Conservation (phyloP, 2,888 invertebrate genomes). For the Apantesis nais region DNA sequence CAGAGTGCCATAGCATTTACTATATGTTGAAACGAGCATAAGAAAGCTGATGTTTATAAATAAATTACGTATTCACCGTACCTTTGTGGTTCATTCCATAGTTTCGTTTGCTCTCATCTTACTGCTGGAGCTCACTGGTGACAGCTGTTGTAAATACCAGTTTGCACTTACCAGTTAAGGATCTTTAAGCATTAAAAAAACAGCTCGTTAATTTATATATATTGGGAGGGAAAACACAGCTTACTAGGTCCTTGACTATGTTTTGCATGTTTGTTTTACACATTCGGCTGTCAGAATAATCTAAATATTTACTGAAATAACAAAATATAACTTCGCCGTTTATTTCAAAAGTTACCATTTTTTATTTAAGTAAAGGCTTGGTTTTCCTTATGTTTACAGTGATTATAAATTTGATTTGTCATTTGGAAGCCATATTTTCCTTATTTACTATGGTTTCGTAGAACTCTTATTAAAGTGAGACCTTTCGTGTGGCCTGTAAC, state of each 20-base stretch:
- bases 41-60: not conserved
- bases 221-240: not conserved
- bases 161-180: not conserved
- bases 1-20: not conserved
- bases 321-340: conserved; percentile 14
- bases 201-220: not conserved
- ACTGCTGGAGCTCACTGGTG: not conserved
- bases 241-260: not conserved
- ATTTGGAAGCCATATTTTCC: conserved; percentile 37
- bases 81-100: not conserved
- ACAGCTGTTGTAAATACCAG: not conserved
- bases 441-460: conserved; percentile 38
- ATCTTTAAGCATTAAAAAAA: not conserved
- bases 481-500: conserved; percentile 28
- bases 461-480: conserved; percentile 23
- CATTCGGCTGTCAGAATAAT: not conserved
- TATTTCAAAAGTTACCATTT: conserved; percentile 11
- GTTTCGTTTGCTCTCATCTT: not conserved
- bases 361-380: conserved; percentile 11
- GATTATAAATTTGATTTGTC: conserved; percentile 43
- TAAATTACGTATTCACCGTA: not conserved
- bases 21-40: not conserved
- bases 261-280: not conserved
- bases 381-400: conserved; percentile 33
- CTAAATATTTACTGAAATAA: not conserved